Evolutionary conservation across 2,113 vertebrate species (phyloP).

Genomic region (Colaptes auratus): DNA sequence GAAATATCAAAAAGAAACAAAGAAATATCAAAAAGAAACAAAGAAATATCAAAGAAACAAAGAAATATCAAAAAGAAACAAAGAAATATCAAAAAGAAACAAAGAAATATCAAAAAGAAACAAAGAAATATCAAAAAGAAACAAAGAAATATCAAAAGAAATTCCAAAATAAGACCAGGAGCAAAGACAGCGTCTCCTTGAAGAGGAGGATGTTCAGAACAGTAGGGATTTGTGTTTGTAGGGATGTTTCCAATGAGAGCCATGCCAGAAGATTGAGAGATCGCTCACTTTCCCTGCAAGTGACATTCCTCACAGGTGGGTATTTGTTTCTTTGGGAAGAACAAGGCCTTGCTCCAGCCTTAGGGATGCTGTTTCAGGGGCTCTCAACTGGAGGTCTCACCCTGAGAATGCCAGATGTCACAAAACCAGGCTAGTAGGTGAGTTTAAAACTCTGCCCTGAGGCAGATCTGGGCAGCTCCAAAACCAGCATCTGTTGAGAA

Average conservation of each 20-base stretch:
- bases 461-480: background rate
- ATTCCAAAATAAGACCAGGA: background rate
- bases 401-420: background rate
- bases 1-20: background rate
- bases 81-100: background rate
- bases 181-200: background rate
- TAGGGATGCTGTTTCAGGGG: background rate
- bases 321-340: background rate
- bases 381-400: background rate
- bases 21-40: background rate
- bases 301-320: background rate
- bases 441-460: background rate
- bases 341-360: background rate
- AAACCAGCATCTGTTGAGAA: background rate
- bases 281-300: background rate
- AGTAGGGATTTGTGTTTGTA: background rate
- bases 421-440: background rate
- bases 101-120: background rate
- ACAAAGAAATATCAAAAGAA: background rate
- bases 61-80: background rate
- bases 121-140: background rate
- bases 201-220: background rate
- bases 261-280: background rate
- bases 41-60: background rate
- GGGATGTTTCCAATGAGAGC: background rate